Conservation (phyloP, 64 coral and sea anemone genomes). For the Pocillopora verrucosa region DNA sequence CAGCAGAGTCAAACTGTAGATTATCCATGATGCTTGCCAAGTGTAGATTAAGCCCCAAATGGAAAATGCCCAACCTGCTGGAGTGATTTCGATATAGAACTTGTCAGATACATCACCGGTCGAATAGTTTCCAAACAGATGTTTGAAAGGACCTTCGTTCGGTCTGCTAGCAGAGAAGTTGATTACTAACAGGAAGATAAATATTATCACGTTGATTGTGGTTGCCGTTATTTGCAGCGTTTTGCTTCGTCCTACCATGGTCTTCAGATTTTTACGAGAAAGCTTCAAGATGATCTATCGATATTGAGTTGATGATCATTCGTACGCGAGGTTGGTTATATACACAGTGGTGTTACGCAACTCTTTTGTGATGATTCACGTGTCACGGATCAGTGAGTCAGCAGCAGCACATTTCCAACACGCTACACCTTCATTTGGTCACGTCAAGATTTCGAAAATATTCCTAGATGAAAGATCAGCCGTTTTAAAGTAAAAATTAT, state of each 20-base stretch:
- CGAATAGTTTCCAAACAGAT: slow-evolving; percentile 53
- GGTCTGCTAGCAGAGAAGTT: slow-evolving; percentile 44
- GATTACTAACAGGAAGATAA: slow-evolving; percentile 34
- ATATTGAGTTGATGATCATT: too few relatives aligned
- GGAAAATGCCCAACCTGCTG: slow-evolving; percentile 88
- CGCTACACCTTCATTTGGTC: too few relatives aligned
- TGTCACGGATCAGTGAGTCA: too few relatives aligned
- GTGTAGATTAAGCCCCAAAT: slow-evolving; percentile 90
- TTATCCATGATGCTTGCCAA: slow-evolving; percentile 70
- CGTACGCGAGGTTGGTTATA: too few relatives aligned
- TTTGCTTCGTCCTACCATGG: background rate
- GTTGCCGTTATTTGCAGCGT: background rate
- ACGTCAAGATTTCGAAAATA: too few relatives aligned
- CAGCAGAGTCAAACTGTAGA: slow-evolving; percentile 74
- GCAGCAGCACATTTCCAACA: too few relatives aligned
- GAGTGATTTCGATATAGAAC: slow-evolving; percentile 87
- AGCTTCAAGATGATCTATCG: too few relatives aligned
- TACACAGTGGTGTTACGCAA: too few relatives aligned
- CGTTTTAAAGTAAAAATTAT: too few relatives aligned
- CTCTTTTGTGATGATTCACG: too few relatives aligned
- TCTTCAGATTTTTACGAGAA: background rate
- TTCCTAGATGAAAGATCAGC: too few relatives aligned
- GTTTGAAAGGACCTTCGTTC: slow-evolving; percentile 39
- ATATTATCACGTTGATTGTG: background rate
- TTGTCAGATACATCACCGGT: slow-evolving; percentile 71